Base-by-base conservation (phyloP, 2,888 invertebrate species). In the Eumerus sabulonum region DNA sequence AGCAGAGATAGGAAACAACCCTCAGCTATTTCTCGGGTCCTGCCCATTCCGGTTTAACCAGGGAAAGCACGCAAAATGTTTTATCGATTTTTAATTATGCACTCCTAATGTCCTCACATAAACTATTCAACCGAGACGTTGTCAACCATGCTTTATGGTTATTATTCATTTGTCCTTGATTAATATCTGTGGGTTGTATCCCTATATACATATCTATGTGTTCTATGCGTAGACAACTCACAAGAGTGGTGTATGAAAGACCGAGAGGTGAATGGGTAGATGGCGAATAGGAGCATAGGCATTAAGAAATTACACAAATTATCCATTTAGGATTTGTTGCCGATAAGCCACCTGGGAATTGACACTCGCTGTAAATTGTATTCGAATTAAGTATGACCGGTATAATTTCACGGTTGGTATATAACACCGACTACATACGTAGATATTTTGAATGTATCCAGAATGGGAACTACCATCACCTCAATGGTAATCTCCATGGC, bases 51-150 rank as follows among this genome's bases (percentile, higher is more conserved):
- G 27, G 7, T 27, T 27, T 27, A 27, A 7, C 27, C 27, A 2
- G 27, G 13, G 44, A 16, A 42, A 19, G 54, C 9, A 48, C n/a
- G 64, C 18, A 11, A 60, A 60, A 62, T 66, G 54, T 72, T 72
- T 57, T 72, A 72, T 77, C 63, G 72, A 72, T 77, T 72, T 72
- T 72, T 72, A 72, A 77, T 72, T 73, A 72, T 67, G 72, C 62
- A 36, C 62, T 60, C 53, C 40, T 67, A 48, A 54, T 54, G 48
- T 51, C 18, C 36, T 66, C 48, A 38, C 44, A 54, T 76, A 45
- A 50, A 63, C 45, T 57, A 59, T 54, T 72, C 38, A 38, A 64
- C 48, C 66, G 44, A 36, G 51, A 51, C 51, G 53, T 62, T 72
- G 77, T 67, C 72, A 67, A 42, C 47, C 48, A 53, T 73, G 48